phyloP scores from a whole-genome alignment of 2,888 invertebrate genomes.

The Dynastes hyllus region DNA sequence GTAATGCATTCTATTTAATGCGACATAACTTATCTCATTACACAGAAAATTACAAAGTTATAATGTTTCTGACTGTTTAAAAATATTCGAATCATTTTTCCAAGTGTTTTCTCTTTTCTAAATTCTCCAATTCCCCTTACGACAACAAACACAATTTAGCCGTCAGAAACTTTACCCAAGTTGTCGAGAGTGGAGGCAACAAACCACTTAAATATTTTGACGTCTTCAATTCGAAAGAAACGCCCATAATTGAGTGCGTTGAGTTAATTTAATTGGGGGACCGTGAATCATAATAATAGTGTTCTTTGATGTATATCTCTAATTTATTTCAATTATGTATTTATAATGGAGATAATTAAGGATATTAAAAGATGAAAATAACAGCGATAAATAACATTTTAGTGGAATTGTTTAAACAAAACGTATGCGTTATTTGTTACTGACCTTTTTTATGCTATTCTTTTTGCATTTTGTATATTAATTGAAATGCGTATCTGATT shows the following conservation, averaged over 20 bases:
- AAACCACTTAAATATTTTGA: constrained; percentile 25
- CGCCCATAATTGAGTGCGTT: constrained; percentile 20
- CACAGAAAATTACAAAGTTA: too few relatives aligned
- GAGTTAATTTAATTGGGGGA: constrained; percentile 24
- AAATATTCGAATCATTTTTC: too few relatives aligned
- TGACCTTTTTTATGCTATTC: too few relatives aligned
- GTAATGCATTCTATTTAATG: too few relatives aligned
- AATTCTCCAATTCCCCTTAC: constrained; percentile 1
- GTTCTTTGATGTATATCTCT: constrained; percentile 21
- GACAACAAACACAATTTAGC: neutral
- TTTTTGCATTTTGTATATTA: too few relatives aligned
- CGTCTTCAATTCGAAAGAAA: constrained; percentile 1
- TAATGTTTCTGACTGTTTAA: too few relatives aligned
- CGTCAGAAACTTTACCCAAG: neutral
- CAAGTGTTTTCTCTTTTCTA: neutral
- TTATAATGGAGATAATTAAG: constrained; percentile 17
- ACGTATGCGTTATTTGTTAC: too few relatives aligned
- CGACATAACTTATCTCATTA: too few relatives aligned
- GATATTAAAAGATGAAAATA: neutral
- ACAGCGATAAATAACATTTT: neutral
- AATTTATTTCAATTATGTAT: constrained; percentile 25
- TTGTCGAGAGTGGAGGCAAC: constrained; percentile 10
- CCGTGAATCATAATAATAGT: constrained; percentile 29
- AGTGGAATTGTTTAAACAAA: too few relatives aligned
- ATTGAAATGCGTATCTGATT: too few relatives aligned